phyloP scores from a whole-genome alignment of 2,888 invertebrate genomes.

The Cactoblastis cactorum region DNA sequence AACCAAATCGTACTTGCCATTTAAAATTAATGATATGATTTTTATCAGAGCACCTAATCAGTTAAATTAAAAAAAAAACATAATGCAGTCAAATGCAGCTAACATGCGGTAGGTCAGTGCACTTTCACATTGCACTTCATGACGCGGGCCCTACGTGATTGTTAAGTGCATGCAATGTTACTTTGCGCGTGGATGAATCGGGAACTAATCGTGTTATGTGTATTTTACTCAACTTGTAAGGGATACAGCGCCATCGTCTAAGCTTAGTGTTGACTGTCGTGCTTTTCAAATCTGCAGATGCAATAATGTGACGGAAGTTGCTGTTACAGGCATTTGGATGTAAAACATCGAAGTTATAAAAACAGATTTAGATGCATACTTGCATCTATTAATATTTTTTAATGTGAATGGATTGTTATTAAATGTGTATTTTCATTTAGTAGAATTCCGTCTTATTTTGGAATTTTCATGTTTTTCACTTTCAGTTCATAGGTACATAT shows the following conservation, averaged over 20 bases:
- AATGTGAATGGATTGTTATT: too few relatives aligned
- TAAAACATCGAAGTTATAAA: neutral
- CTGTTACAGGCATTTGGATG: neutral
- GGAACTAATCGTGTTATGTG: neutral
- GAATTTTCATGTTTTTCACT: too few relatives aligned
- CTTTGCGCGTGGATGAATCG: neutral
- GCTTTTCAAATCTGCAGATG: neutral
- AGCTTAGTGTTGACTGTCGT: neutral
- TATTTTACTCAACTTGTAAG: neutral
- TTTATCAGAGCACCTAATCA: too few relatives aligned
- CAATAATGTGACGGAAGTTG: neutral
- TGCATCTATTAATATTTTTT: too few relatives aligned
- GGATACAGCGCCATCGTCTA: neutral
- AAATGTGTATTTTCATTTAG: too few relatives aligned
- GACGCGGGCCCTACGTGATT: neutral
- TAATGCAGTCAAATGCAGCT: conserved; percentile 3
- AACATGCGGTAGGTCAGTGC: conserved; percentile 13
- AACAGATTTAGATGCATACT: too few relatives aligned
- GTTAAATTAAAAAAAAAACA: too few relatives aligned
- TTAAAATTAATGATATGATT: too few relatives aligned
- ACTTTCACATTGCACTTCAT: conserved; percentile 4
- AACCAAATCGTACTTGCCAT: too few relatives aligned
- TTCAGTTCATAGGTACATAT: too few relatives aligned
- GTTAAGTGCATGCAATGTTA: neutral
- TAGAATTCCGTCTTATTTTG: too few relatives aligned